Percentiles rank a stretch among this genome's conserved stretches.
phyloP scores from a whole-genome alignment of 2,113 vertebrate species.

The Bucco capensis region DNA sequence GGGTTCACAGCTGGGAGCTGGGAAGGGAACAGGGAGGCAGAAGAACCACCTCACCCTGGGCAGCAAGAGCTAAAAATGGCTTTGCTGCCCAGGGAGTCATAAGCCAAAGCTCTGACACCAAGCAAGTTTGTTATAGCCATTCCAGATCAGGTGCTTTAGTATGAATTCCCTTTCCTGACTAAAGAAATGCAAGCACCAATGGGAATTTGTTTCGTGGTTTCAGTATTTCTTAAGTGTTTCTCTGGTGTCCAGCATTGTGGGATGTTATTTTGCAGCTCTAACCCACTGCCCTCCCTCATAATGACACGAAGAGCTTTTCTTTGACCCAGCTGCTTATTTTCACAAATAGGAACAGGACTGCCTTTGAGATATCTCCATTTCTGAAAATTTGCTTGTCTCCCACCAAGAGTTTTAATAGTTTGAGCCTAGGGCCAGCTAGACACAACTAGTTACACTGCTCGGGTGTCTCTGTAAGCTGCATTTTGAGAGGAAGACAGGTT shows the following conservation, averaged over 20 bases:
- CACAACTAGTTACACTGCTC: rapidly evolving
- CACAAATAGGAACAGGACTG: not conserved
- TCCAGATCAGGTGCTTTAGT: not conserved
- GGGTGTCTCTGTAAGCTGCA: not conserved
- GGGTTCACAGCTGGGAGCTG: not conserved
- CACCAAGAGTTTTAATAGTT: not conserved
- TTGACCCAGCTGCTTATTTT: not conserved
- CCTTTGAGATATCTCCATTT: not conserved
- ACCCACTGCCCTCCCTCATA: rapidly evolving
- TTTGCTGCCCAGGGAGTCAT: not conserved
- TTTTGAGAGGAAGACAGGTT: not conserved
- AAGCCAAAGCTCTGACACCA: not conserved
- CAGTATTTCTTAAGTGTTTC: not conserved
- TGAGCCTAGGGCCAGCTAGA: too few species aligned
- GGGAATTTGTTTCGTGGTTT: not conserved
- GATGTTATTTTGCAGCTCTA: not conserved
- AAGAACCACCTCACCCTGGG: not conserved
- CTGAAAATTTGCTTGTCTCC: not conserved
- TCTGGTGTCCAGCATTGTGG: not conserved
- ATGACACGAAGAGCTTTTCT: not conserved
- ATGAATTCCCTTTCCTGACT: not conserved
- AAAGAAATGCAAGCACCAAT: not conserved
- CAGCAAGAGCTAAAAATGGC: not conserved
- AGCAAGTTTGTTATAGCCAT: rapidly evolving
- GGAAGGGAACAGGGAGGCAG: not conserved